Conservation (phyloP, 2,113 vertebrate species). For the Aptenodytes forsteri region DNA sequence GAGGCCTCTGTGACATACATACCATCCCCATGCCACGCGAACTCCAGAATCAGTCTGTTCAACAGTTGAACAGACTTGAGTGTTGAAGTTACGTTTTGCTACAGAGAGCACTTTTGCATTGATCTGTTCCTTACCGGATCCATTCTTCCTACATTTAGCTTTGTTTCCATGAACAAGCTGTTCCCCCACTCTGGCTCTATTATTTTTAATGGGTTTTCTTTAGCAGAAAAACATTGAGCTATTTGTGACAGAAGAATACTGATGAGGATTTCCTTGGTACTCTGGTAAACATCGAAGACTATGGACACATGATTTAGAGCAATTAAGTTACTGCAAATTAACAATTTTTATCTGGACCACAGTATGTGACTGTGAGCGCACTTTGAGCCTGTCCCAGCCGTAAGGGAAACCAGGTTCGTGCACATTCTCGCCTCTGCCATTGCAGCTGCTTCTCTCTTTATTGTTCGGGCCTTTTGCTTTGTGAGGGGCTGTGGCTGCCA, state of each 20-base stretch:
- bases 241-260: not conserved
- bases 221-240: not conserved
- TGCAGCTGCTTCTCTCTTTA: not conserved
- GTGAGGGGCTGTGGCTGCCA: not conserved
- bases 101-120: not conserved
- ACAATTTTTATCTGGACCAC: not conserved
- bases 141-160: not conserved
- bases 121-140: not conserved
- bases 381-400: not conserved
- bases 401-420: not conserved
- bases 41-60: not conserved
- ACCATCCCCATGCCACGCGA: rapidly evolving
- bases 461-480: not conserved
- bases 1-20: not conserved
- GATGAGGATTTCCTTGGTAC: not conserved
- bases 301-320: not conserved
- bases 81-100: not conserved
- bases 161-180: not conserved
- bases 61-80: not conserved
- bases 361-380: not conserved
- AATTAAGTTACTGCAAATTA: not conserved
- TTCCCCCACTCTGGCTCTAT: not conserved
- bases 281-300: not conserved
- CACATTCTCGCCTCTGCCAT: not conserved
- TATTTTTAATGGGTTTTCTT: not conserved